Evolutionary conservation across 1,140 invertebrate genomes (phyloP).

Genomic region (Drosophila athabasca): DNA sequence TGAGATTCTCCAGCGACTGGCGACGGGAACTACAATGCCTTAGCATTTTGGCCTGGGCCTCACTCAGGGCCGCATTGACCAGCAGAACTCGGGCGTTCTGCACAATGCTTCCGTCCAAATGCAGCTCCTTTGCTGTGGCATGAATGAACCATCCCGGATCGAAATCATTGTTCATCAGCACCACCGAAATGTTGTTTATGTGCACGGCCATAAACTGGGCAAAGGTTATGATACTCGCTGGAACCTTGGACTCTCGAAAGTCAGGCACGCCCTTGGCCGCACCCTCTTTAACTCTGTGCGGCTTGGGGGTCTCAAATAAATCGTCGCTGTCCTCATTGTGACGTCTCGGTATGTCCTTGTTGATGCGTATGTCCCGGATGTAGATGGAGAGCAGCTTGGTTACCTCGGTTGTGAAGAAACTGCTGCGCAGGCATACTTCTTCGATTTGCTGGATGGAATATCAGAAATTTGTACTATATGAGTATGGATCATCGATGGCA

Average conservation of each 20-base stretch:
- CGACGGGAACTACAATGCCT: slow-evolving; percentile 80
- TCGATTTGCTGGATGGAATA: slow-evolving; percentile 89
- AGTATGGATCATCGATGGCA: background rate
- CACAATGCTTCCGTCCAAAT: slow-evolving; percentile 90
- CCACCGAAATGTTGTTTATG: slow-evolving; percentile 91
- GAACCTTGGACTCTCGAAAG: slow-evolving; percentile 90
- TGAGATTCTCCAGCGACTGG: slow-evolving; percentile 76
- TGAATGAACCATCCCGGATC: slow-evolving; percentile 90
- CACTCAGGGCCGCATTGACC: slow-evolving; percentile 88
- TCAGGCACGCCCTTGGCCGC: slow-evolving; percentile 85
- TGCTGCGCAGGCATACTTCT: slow-evolving; percentile 93
- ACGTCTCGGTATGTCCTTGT: slow-evolving; percentile 88
- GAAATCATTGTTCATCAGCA: slow-evolving; percentile 86
- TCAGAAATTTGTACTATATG: background rate
- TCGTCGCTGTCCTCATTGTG: slow-evolving; percentile 48
- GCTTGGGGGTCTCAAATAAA: slow-evolving; percentile 66
- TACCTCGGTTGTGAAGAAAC: slow-evolving; percentile 94
- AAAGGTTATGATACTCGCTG: slow-evolving; percentile 91
- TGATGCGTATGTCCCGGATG: slow-evolving; percentile 92
- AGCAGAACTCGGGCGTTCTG: slow-evolving; percentile 89
- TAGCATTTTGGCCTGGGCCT: slow-evolving; percentile 84
- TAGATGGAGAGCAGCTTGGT: slow-evolving; percentile 94
- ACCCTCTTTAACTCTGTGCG: slow-evolving; percentile 31
- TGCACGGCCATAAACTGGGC: slow-evolving; percentile 95
- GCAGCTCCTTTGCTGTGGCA: slow-evolving; percentile 89